A percentile compares a stretch with the other conserved stretches of the same genome.
Evolutionary conservation across 2,113 vertebrate genomes (phyloP).

Genomic region (Cyanoderma ruficeps): DNA sequence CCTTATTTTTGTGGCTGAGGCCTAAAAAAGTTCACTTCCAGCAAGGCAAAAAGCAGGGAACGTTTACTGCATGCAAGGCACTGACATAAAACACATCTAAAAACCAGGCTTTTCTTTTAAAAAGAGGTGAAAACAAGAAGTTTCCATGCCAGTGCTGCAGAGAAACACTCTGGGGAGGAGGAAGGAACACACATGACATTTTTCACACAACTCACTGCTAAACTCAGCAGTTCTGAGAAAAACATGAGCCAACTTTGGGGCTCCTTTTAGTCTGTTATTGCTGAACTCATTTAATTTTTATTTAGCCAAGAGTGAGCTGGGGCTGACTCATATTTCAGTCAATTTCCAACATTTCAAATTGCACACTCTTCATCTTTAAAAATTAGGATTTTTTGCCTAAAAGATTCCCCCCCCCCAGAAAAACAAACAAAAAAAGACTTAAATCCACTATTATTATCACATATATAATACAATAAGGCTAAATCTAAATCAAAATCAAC

Average conservation of each 20-base stretch:
- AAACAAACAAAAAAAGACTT: not conserved
- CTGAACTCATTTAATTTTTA: not conserved
- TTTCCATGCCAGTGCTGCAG: not conserved
- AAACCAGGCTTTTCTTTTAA: not conserved
- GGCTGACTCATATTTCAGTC: not conserved
- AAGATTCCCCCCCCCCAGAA: fast-evolving
- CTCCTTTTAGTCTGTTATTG: not conserved
- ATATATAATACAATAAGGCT: not conserved
- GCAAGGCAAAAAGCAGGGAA: not conserved
- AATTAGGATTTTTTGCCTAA: not conserved
- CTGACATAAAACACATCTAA: not conserved
- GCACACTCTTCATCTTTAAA: not conserved
- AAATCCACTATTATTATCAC: not conserved
- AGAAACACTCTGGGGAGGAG: not conserved
- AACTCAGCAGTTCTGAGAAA: not conserved
- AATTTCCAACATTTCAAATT: not conserved
- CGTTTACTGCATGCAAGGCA: not conserved
- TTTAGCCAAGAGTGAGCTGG: not conserved
- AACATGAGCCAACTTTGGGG: not conserved
- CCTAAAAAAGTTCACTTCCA: not conserved
- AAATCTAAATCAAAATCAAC: not conserved
- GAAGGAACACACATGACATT: not conserved
- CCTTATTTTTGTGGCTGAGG: not conserved
- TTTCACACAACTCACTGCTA: not conserved
- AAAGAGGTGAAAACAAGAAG: not conserved